Conservation (phyloP, 2,797 vertebrate species). For the Alcedo quadribrachys region DNA sequence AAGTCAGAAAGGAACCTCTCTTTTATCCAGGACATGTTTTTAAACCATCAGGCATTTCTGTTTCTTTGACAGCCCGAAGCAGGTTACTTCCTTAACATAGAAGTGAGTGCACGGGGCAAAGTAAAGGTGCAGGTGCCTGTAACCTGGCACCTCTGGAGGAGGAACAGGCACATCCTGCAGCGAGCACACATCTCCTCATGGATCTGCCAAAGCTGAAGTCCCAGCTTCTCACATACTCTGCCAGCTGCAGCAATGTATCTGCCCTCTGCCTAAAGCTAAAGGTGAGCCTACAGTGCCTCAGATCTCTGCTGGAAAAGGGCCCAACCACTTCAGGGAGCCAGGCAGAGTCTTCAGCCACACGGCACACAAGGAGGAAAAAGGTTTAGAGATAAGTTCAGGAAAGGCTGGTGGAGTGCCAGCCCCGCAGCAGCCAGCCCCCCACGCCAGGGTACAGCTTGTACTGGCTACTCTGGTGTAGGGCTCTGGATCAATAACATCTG, state of each 20-base stretch:
- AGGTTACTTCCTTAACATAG: not conserved
- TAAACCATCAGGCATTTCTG: not conserved
- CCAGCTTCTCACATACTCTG: not conserved
- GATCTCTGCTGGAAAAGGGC: not conserved
- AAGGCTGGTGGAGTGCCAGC: not conserved
- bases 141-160: not conserved
- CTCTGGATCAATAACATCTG: not conserved
- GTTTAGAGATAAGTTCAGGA: not conserved
- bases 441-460: not conserved
- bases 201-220: not conserved
- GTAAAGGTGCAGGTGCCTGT: not conserved
- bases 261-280: constrained; percentile 2
- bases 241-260: not conserved
- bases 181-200: not conserved
- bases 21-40: not conserved
- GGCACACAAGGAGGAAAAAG: not conserved
- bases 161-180: not conserved
- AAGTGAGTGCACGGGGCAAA: not conserved
- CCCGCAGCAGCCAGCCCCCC: not conserved
- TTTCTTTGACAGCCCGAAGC: not conserved
- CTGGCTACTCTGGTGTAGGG: not conserved
- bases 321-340: not conserved
- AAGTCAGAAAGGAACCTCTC: constrained; percentile 11
- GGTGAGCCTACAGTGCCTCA: not conserved
- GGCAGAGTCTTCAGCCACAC: not conserved